A percentile compares a stretch with the other conserved stretches of the same genome.
Evolutionary conservation across 2,113 vertebrate genomes (phyloP).

Genomic region (Dicerorhinus sumatrensis): DNA sequence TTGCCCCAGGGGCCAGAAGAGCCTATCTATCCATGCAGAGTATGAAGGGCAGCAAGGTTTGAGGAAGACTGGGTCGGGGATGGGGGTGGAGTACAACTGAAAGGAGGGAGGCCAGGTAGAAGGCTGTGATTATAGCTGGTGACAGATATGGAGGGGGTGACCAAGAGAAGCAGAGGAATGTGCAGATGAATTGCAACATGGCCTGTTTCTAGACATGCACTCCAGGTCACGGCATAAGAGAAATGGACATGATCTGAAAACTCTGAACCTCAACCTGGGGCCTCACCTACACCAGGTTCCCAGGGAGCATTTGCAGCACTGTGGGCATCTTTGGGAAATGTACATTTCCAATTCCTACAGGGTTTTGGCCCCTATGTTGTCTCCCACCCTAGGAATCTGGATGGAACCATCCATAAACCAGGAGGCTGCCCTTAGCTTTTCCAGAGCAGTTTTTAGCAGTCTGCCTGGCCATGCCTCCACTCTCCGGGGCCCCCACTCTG

Average conservation of each 20-base stretch:
- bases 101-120: neutral
- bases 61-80: neutral
- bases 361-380: neutral
- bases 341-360: neutral
- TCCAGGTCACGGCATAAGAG: neutral
- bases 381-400: neutral
- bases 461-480: neutral
- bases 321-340: neutral
- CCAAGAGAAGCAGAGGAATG: neutral
- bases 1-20: neutral
- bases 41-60: neutral
- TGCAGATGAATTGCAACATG: neutral
- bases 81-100: neutral
- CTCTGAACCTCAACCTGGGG: neutral
- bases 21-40: neutral
- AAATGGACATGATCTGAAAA: neutral
- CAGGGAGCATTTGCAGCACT: neutral
- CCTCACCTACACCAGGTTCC: neutral
- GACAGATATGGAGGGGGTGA: neutral
- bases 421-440: neutral
- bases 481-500: neutral
- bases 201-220: neutral
- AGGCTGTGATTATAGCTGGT: neutral
- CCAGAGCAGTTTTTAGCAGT: neutral
- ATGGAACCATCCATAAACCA: neutral